These are phyloP conservation scores for Sitobion miscanthi DNA, from an alignment of 1,140 invertebrate genomes.

Conservation along the genomic window DNA sequence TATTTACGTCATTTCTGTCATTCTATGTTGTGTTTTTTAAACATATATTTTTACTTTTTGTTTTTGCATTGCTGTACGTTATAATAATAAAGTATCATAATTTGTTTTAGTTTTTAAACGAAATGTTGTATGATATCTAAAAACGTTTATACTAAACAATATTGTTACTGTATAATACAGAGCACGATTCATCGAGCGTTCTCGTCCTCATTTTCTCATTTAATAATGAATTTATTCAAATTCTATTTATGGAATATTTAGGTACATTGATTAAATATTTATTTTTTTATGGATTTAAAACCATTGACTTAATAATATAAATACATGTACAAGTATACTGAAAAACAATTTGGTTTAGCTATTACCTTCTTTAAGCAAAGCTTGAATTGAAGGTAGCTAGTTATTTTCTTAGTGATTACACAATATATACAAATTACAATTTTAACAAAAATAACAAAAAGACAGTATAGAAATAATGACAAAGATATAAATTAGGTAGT, in stretches of 20 bases:
- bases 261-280: too few relatives aligned
- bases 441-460: too few relatives aligned
- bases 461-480: too few relatives aligned
- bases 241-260: not conserved
- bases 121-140: not conserved
- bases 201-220: not conserved
- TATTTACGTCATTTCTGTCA: not conserved
- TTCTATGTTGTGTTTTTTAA: not conserved
- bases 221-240: not conserved
- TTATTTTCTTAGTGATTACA: too few relatives aligned
- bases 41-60: not conserved
- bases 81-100: not conserved
- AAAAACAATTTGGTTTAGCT: too few relatives aligned
- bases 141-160: not conserved
- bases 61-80: not conserved
- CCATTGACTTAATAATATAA: too few relatives aligned
- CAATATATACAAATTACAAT: too few relatives aligned
- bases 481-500: too few relatives aligned
- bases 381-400: too few relatives aligned
- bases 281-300: too few relatives aligned
- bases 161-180: not conserved
- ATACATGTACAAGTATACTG: too few relatives aligned
- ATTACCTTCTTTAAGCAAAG: too few relatives aligned
- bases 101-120: not conserved
- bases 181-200: not conserved